Evolutionary conservation across 2,113 vertebrate genomes (phyloP), one percentile per base, ranked within the genome.

Genomic region (Anolis sagrei): DNA sequence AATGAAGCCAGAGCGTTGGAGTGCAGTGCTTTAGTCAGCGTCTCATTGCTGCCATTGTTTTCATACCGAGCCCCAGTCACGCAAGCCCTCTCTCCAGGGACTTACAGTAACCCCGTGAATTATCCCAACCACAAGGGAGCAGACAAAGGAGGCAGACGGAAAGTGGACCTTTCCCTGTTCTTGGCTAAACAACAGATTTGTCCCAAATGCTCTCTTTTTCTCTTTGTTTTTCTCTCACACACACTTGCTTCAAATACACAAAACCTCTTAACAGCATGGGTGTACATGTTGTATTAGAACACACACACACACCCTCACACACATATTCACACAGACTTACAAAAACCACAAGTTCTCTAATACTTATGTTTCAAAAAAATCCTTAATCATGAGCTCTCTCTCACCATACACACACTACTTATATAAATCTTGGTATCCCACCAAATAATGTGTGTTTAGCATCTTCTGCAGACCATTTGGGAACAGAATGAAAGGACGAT

Each of bases 1-100:
- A 92, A 90, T 86, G 89, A 81, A 91, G 89, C 85, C 89, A 90
- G 74, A 2, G 73, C 78, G 76, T 76, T 75, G 82, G 75, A 85
- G 89, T 86, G 88, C 92, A 85, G 88, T 85, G 88, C 92, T 92
- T 94, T 89, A 90, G 87, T 87, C 90, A 89, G 90, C 82, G 72
- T 80, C 77, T 84, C 69, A 34, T 75, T 82, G 88, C 51, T 81
- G 80, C 88, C 90, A 78, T 85, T 79, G 76, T 89, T 89, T 85
- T 86, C 80, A 84, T 88, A 83, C 76, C 74, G 62, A 81, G 82
- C 11, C 70, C 69, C 68, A 88, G 92, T 94, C 93, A 93, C 91
- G 92, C 93, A 90, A 95, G 62, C 77, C 49, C 69, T 66, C 39
- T 66, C 36, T 25, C 54, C 69, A 18, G 25, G 69, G 68, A 23